Conservation (phyloP, 2,113 vertebrate genomes). For the Elephas maximus region DNA sequence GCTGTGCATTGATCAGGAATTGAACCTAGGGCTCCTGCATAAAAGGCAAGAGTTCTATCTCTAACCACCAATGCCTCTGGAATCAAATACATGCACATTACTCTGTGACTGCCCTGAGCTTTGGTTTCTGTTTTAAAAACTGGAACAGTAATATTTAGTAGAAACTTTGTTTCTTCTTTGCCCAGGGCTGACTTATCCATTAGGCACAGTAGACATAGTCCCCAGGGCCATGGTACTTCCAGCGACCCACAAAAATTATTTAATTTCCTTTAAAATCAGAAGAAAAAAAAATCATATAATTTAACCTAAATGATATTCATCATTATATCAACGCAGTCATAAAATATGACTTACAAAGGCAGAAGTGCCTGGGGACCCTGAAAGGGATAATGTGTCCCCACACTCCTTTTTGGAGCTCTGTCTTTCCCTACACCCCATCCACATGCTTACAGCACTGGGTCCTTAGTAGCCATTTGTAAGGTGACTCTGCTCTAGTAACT, state of each 20-base stretch:
- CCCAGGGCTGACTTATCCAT: neutral
- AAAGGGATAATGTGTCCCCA: neutral
- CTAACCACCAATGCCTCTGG: neutral
- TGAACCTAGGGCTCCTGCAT: neutral
- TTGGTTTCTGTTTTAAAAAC: neutral
- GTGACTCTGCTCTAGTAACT: neutral
- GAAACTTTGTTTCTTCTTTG: neutral
- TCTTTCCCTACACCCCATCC: neutral
- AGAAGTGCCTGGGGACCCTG: neutral
- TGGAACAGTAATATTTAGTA: neutral
- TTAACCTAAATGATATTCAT: neutral
- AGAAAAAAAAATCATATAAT: neutral
- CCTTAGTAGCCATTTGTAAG: neutral
- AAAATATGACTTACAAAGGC: neutral
- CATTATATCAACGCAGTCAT: neutral
- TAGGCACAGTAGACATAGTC: neutral
- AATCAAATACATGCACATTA: neutral
- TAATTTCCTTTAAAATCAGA: neutral
- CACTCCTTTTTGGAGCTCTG: neutral
- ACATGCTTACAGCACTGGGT: neutral
- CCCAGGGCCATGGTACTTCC: neutral
- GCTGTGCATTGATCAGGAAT: neutral
- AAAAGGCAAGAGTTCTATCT: neutral
- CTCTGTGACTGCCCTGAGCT: neutral
- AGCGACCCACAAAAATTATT: neutral